Percentiles rank a stretch among this genome's conserved stretches.
Evolutionary conservation across 2,113 vertebrate genomes (phyloP).

Genomic region (Maccullochella peelii): DNA sequence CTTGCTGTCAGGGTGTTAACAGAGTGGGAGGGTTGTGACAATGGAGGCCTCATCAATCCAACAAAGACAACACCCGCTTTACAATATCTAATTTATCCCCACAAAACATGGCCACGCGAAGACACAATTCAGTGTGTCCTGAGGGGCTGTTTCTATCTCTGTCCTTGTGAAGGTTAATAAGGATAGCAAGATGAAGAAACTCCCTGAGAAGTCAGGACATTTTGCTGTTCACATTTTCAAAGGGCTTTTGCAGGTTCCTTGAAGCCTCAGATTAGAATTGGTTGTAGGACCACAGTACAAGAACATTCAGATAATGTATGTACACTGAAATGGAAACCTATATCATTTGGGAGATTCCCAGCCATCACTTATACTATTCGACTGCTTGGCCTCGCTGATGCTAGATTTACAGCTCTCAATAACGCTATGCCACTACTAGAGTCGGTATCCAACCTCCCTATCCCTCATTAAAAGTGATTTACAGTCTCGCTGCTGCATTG

Average conservation of each 20-base stretch:
- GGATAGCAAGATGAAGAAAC: background rate
- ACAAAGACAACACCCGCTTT: conserved; percentile 32
- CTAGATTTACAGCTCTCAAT: no score
- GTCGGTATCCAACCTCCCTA: no score
- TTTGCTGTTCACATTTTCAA: background rate
- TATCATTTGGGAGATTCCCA: no score
- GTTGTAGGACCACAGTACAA: background rate
- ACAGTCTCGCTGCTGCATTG: no score
- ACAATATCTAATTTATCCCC: conserved; percentile 41
- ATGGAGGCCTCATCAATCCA: conserved; percentile 41
- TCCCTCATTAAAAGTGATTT: no score
- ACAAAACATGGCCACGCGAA: conserved; percentile 1
- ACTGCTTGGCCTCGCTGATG: no score
- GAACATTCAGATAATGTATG: background rate
- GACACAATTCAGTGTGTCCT: conserved; percentile 1
- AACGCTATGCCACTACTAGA: no score
- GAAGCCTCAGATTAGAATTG: background rate
- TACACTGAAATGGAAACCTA: no score
- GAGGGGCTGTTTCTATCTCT: conserved; percentile 14
- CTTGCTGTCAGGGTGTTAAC: conserved; percentile 44
- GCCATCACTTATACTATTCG: no score
- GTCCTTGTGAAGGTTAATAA: conserved; percentile 16
- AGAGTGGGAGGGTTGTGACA: conserved; percentile 40
- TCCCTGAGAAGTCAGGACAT: background rate
- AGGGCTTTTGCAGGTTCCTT: background rate